Conservation (phyloP, 2,888 invertebrate species). For the Megaustenia siamemsis region DNA sequence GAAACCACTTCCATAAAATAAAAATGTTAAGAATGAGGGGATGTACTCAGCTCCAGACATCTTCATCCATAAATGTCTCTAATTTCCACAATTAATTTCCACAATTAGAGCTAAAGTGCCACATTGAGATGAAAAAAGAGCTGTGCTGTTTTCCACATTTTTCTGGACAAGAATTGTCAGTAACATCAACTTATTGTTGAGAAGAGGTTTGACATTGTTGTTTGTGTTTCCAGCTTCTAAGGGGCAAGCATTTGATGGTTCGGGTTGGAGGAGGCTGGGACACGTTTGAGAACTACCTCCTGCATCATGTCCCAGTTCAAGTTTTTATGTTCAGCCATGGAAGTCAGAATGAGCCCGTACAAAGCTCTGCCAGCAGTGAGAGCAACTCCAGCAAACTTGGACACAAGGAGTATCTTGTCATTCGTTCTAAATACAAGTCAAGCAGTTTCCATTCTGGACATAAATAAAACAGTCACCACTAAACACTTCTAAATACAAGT, state of each 20-base stretch:
- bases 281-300: constrained; percentile 75
- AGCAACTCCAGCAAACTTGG: constrained; percentile 57
- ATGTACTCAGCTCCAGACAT: too few species aligned
- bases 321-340: constrained; percentile 65
- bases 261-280: constrained; percentile 77
- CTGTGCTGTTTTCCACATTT: too few species aligned
- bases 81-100: too few species aligned
- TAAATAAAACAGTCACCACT: too few species aligned
- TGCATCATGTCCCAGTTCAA: constrained; percentile 92
- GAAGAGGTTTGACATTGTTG: not conserved
- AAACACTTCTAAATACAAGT: too few species aligned
- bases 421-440: constrained; percentile 68
- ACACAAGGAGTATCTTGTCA: constrained; percentile 64
- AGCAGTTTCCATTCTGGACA: constrained; percentile 12
- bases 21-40: too few species aligned
- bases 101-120: too few species aligned
- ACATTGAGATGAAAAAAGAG: too few species aligned
- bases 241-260: constrained; percentile 84
- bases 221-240: constrained; percentile 85
- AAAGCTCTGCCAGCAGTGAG: constrained; percentile 40
- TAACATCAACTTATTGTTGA: not conserved
- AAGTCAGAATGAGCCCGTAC: constrained; percentile 29
- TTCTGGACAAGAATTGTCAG: not conserved
- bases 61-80: too few species aligned
- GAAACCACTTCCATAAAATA: too few species aligned